Evolutionary conservation across 1,140 invertebrate genomes (phyloP).

Genomic region (Caenorhabditis briggsae): DNA sequence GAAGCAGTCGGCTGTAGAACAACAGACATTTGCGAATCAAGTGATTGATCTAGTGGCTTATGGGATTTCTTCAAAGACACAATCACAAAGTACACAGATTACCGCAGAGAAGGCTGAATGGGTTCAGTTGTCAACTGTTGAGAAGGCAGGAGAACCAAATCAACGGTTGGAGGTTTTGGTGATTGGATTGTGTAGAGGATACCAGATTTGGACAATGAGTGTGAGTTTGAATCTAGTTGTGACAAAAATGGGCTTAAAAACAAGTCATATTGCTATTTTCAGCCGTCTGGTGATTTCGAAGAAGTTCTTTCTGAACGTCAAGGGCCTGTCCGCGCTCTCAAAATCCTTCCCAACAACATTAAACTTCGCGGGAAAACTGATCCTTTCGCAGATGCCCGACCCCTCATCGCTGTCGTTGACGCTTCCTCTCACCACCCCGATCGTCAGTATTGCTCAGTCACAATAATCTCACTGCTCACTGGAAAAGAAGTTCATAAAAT

Average conservation of each 20-base stretch:
- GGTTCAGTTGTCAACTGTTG: slow-evolving; percentile 68
- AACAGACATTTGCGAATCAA: slow-evolving; percentile 61
- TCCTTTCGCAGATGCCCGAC: slow-evolving; percentile 59
- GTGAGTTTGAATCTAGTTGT: slow-evolving; percentile 55
- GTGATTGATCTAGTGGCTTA: slow-evolving; percentile 74
- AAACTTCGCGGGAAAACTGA: slow-evolving; percentile 51
- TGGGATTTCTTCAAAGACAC: slow-evolving; percentile 71
- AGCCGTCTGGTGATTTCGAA: slow-evolving; percentile 79
- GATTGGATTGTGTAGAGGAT: slow-evolving; percentile 74
- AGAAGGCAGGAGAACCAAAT: slow-evolving; percentile 44
- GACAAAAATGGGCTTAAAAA: background rate
- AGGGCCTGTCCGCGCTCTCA: slow-evolving; percentile 78
- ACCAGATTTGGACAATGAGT: slow-evolving; percentile 74
- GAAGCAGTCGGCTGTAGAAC: slow-evolving; percentile 60
- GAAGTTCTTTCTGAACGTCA: slow-evolving; percentile 80
- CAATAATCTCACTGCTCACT: slow-evolving; percentile 89
- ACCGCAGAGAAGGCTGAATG: slow-evolving; percentile 72
- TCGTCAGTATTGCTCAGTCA: slow-evolving; percentile 88
- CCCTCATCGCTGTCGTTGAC: slow-evolving; percentile 74
- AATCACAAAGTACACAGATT: slow-evolving; percentile 34
- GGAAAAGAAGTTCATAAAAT: slow-evolving; percentile 86
- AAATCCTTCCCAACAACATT: slow-evolving; percentile 76
- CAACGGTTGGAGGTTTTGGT: slow-evolving; percentile 67
- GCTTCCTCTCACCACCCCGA: slow-evolving; percentile 79
- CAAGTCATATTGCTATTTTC: slow-evolving; percentile 54